Percentiles rank a stretch among this genome's conserved stretches.
phyloP scores from a whole-genome alignment of 2,888 invertebrate genomes.

The Pecten maximus region DNA sequence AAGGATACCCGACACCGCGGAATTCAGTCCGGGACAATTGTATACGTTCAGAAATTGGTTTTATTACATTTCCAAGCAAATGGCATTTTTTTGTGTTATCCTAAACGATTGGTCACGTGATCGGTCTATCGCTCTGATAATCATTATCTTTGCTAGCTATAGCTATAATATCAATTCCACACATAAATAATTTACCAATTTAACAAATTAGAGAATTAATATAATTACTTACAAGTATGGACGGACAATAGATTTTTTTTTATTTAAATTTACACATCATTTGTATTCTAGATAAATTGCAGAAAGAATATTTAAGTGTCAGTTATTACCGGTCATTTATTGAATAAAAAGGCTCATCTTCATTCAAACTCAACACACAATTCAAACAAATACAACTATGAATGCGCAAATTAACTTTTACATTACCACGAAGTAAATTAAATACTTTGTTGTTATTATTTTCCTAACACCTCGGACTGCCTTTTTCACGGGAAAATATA shows the following conservation, averaged over 20 bases:
- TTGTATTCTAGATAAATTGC: too few species aligned
- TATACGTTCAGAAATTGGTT: conserved; percentile 24
- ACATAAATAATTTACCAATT: neutral
- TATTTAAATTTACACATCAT: too few species aligned
- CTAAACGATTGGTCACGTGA: conserved; percentile 25
- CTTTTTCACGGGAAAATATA: too few species aligned
- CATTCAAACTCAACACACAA: too few species aligned
- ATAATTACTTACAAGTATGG: neutral
- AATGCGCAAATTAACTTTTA: too few species aligned
- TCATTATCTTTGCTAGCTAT: neutral
- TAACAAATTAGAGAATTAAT: conserved; percentile 15
- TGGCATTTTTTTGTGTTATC: conserved; percentile 28
- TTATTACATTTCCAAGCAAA: conserved; percentile 35
- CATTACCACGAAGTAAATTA: too few species aligned
- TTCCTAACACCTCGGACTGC: too few species aligned
- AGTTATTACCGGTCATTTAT: too few species aligned
- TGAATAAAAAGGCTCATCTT: too few species aligned
- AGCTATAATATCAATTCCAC: neutral
- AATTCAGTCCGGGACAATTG: neutral
- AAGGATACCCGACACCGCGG: neutral
- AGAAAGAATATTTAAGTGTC: too few species aligned
- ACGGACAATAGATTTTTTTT: neutral
- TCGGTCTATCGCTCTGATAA: neutral
- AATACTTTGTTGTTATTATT: too few species aligned
- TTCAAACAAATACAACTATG: too few species aligned